These are phyloP conservation scores for Drosophila anomalata DNA, from an alignment of 2,888 invertebrate genomes.

Conservation along the genomic window DNA sequence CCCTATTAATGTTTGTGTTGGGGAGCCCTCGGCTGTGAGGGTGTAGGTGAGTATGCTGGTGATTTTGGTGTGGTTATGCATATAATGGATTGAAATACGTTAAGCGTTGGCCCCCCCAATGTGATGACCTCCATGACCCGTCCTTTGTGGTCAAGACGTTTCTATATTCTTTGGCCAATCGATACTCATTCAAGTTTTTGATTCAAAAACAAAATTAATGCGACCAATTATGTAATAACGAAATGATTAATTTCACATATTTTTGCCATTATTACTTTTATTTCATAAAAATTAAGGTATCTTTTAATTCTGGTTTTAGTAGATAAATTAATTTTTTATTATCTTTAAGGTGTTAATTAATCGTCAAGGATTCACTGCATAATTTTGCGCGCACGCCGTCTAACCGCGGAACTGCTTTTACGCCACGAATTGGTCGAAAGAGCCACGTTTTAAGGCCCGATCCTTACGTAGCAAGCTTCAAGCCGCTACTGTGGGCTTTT, in stretches of 20 bases:
- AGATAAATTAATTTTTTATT: not conserved
- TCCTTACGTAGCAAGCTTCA: slow-evolving; percentile 75
- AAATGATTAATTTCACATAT: not conserved
- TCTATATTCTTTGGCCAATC: slow-evolving; percentile 69
- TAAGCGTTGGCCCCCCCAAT: slow-evolving; percentile 43
- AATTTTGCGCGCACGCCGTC: slow-evolving; percentile 51
- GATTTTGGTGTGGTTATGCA: slow-evolving; percentile 45
- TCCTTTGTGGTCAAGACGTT: slow-evolving; percentile 49
- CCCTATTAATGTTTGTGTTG: slow-evolving; percentile 35
- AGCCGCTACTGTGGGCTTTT: slow-evolving; percentile 66
- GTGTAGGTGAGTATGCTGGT: slow-evolving; percentile 12
- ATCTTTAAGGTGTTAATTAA: not conserved
- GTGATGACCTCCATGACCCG: slow-evolving; percentile 69
- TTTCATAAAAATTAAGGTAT: not conserved
- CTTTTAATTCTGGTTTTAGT: not conserved
- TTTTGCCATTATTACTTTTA: not conserved
- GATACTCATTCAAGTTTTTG: slow-evolving; percentile 81
- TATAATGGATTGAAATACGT: slow-evolving; percentile 70
- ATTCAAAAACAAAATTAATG: slow-evolving; percentile 29
- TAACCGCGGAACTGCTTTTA: slow-evolving; percentile 3
- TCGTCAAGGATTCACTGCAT: slow-evolving; percentile 46
- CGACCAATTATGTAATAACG: slow-evolving; percentile 34
- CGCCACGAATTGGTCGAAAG: slow-evolving; percentile 21
- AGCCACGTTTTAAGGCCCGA: slow-evolving; percentile 27
- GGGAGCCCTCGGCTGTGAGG: not conserved